Base-by-base conservation (phyloP, 1,140 invertebrate genomes). In the Hylyphantes graminicola region DNA sequence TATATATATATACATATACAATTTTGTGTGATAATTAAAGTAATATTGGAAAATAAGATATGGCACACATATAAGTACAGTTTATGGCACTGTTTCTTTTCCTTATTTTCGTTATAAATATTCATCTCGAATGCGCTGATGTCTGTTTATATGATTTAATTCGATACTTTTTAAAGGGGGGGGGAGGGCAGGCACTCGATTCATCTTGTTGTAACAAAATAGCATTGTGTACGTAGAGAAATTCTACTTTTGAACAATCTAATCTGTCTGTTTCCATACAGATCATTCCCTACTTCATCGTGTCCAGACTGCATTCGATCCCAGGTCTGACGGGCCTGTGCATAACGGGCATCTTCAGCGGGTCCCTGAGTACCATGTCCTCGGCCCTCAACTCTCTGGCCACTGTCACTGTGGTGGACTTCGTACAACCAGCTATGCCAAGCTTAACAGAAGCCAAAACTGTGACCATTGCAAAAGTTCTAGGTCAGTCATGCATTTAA, bases 351-450 rank as follows among this genome's bases (percentile, higher is more conserved):
- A 12, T 72, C 51, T 72, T 72, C 17, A 72, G 68, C 53, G 68
- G 68, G 4, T 72, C 68, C 53, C 17, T 72, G 51, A 72, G 68
- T 21, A 72, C 68, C 51, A 51, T 72, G 48, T 72, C 68, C 68
- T 72, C 68, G 9, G 35, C 35, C 2, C 12, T 72, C 51, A 72
- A 72, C 35, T 72, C 68, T 12, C 13, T 72, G 13, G 48, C 68
- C 10, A 72, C 68, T 50, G 35, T 72, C 8, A 72, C 68, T 15
- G 51, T 72, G 0, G 35, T 51, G 51, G 68, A 72, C 53, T 35
- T 72, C 51, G 21, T 72, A 13, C 35, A 72, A 50, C 68, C 68
- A 15, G 13, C 4, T 50, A 11, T 35, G 35, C 35, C 35, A 17
- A 35, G 5, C 35, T 4, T 19, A 68, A 48, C 21, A 12, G 65